Conservation (phyloP, 2,113 vertebrate genomes). For the Rallus limicola region DNA sequence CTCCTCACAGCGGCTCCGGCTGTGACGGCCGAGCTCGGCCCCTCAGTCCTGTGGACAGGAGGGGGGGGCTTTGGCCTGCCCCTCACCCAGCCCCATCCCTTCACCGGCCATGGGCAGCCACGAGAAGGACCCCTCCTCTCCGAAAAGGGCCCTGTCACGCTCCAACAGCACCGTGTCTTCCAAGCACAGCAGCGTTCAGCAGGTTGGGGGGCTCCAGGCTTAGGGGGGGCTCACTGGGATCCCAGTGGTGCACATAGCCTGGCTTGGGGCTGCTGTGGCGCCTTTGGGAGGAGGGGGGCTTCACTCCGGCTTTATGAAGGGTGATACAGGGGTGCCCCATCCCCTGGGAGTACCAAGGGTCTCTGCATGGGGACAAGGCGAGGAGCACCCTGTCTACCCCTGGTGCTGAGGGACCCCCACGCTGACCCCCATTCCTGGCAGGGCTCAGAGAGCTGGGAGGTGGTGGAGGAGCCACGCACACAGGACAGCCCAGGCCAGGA, state of each 20-base stretch:
- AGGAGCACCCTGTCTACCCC: accelerated
- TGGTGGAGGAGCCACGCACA: conserved; percentile 79
- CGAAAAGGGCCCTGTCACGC: conserved; percentile 75
- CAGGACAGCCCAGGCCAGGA: conserved; percentile 52
- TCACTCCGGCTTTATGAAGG: background rate
- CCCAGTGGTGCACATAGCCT: too few species aligned
- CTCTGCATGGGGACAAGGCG: background rate
- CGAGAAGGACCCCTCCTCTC: conserved; percentile 75
- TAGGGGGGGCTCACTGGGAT: background rate
- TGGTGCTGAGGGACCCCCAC: accelerated
- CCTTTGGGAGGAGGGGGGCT: background rate
- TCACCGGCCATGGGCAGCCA: conserved; percentile 63
- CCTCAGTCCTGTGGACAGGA: background rate
- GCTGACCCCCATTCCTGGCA: background rate
- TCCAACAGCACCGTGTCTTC: conserved; percentile 85
- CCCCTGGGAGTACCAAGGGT: too few species aligned
- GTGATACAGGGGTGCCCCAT: background rate
- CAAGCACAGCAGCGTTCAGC: conserved; percentile 74
- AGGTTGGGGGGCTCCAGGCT: conserved; percentile 46
- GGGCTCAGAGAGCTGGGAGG: conserved; percentile 90
- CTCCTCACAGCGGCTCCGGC: background rate
- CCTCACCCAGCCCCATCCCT: accelerated
- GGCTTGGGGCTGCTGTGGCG: background rate
- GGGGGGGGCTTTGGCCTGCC: background rate
- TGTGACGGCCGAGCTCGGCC: background rate